These are phyloP conservation scores for Amphiprion ocellaris DNA, from an alignment of 2,113 vertebrate species.

Conservation along the genomic window DNA sequence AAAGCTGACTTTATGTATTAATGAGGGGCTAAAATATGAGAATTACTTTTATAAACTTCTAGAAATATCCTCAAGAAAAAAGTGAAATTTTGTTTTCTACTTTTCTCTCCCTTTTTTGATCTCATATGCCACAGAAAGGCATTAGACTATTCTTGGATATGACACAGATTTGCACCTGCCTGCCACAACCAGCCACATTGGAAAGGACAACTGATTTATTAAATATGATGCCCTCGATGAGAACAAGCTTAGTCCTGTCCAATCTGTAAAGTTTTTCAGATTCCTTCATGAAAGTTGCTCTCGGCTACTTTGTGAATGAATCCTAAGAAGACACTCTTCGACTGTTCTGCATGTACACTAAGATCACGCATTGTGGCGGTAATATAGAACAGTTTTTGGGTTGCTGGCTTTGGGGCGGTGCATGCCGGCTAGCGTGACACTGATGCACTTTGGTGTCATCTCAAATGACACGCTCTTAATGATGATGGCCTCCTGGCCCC, in stretches of 20 bases:
- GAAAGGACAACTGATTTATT: neutral
- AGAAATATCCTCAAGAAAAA: too few species aligned
- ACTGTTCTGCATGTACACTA: neutral
- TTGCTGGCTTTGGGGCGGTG: conserved; percentile 31
- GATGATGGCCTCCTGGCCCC: conserved; percentile 40
- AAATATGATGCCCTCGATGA: neutral
- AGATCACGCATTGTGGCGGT: neutral
- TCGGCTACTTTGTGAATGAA: neutral
- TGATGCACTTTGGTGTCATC: conserved; percentile 52
- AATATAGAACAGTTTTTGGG: neutral
- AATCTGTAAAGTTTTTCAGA: neutral
- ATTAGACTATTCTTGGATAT: neutral
- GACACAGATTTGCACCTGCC: neutral
- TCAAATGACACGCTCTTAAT: conserved; percentile 48
- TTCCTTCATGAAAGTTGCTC: neutral
- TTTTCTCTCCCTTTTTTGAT: too few species aligned
- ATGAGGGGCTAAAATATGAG: too few species aligned
- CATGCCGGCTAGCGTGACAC: conserved; percentile 13
- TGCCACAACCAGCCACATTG: neutral
- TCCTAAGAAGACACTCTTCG: neutral
- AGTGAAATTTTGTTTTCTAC: too few species aligned
- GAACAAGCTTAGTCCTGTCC: neutral
- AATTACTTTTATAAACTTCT: too few species aligned
- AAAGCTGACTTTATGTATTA: too few species aligned
- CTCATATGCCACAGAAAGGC: too few species aligned